phyloP scores from a whole-genome alignment of 2,797 vertebrate species.

The Protosalanx chinensis region DNA sequence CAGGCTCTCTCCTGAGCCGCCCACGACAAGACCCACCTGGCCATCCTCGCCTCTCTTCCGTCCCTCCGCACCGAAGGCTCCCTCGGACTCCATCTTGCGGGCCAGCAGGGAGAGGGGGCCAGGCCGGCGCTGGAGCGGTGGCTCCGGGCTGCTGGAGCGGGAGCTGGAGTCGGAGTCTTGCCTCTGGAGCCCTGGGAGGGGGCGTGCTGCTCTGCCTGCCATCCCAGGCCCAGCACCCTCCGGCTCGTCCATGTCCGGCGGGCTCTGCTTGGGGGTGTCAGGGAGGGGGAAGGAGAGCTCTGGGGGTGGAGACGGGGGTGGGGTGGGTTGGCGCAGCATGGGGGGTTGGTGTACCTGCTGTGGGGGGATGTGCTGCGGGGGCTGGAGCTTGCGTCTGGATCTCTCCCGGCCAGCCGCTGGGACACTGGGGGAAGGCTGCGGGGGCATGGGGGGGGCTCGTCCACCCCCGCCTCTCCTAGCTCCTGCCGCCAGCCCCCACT shows the following conservation, averaged over 20 bases:
- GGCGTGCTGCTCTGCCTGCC: constrained; percentile 35
- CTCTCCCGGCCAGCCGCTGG: constrained; percentile 47
- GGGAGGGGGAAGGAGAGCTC: constrained; percentile 73
- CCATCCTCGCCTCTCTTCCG: constrained; percentile 9
- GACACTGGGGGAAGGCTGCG: constrained; percentile 49
- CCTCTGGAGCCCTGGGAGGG: constrained; percentile 54
- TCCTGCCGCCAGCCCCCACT: constrained; percentile 58
- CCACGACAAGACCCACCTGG: not conserved
- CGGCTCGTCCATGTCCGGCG: constrained; percentile 69
- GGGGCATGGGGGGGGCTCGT: constrained; percentile 39
- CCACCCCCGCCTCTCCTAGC: constrained; percentile 46
- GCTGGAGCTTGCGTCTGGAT: constrained; percentile 76
- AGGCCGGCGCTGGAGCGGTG: constrained; percentile 60
- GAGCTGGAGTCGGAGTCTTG: constrained; percentile 75
- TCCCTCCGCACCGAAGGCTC: constrained; percentile 49
- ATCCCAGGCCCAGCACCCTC: constrained; percentile 46
- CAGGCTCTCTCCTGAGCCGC: not conserved
- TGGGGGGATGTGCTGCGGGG: constrained; percentile 75
- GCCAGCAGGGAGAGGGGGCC: constrained; percentile 73
- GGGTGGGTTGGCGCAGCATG: constrained; percentile 70
- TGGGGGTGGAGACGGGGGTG: constrained; percentile 77
- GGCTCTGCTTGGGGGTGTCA: constrained; percentile 81
- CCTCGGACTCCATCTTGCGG: constrained; percentile 76
- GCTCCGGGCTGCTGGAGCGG: constrained; percentile 81
- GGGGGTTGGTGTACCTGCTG: constrained; percentile 69